A percentile compares a stretch with the other conserved stretches of the same genome.
phyloP scores from a whole-genome alignment of 2,797 vertebrate genomes.

The Gephyroberyx darwinii region DNA sequence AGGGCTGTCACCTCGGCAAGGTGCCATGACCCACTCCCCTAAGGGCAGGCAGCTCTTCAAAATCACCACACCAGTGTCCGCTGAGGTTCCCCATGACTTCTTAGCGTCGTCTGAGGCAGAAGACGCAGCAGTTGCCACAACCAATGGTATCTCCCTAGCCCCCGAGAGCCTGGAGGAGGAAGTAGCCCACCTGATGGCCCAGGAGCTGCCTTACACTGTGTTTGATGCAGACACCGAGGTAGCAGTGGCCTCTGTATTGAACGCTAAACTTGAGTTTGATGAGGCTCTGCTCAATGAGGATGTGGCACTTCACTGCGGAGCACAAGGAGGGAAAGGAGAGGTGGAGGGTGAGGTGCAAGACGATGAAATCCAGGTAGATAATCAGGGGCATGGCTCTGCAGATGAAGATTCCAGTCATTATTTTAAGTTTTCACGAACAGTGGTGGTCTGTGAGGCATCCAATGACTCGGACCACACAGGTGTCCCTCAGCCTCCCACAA shows the following conservation, averaged over 20 bases:
- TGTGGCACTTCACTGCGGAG: slow-evolving; percentile 74
- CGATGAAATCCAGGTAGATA: slow-evolving; percentile 39
- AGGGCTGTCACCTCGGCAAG: slow-evolving; percentile 65
- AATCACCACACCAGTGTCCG: slow-evolving; percentile 73
- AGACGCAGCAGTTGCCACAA: slow-evolving; percentile 74
- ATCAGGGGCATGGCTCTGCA: slow-evolving; percentile 57
- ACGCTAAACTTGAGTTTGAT: slow-evolving; percentile 87
- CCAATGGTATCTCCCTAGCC: slow-evolving; percentile 74
- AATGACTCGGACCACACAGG: slow-evolving; percentile 57
- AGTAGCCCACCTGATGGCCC: slow-evolving; percentile 74
- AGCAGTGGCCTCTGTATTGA: slow-evolving; percentile 85
- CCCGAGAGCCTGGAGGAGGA: slow-evolving; percentile 75
- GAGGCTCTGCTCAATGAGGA: slow-evolving; percentile 85
- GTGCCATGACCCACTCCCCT: slow-evolving; percentile 64
- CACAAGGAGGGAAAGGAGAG: slow-evolving; percentile 57
- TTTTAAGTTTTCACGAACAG: slow-evolving; percentile 85
- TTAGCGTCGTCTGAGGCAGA: slow-evolving; percentile 78
- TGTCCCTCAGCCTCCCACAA: slow-evolving; percentile 52
- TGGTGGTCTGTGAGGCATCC: slow-evolving; percentile 77
- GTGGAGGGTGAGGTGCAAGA: slow-evolving; percentile 39
- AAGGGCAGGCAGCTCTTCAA: slow-evolving; percentile 73
- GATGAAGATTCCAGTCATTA: slow-evolving; percentile 81
- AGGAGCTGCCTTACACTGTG: slow-evolving; percentile 79
- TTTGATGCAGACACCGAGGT: slow-evolving; percentile 83
- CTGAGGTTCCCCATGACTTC: slow-evolving; percentile 81